A percentile compares a stretch with the other conserved stretches of the same genome.
These are phyloP conservation scores for Drosophila conformis DNA, from an alignment of 2,888 invertebrate genomes.

Conservation along the genomic window DNA sequence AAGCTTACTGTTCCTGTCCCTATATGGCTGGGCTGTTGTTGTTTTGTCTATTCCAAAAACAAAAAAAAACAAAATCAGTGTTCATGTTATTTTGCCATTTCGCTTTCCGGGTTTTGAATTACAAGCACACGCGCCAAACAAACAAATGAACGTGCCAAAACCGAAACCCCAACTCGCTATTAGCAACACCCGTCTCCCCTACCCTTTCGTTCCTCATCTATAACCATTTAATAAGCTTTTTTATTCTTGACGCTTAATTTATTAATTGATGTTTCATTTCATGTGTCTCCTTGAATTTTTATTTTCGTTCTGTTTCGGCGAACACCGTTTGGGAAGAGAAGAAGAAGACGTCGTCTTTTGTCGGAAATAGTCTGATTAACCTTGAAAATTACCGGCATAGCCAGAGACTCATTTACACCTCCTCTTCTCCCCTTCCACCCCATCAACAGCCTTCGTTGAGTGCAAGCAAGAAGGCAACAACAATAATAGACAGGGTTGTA, in stretches of 20 bases:
- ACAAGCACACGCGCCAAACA: slow-evolving; percentile 71
- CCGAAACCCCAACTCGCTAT: not conserved
- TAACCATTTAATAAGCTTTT: slow-evolving; percentile 1
- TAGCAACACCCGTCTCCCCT: not conserved
- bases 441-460: slow-evolving; percentile 42
- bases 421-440: slow-evolving; percentile 6
- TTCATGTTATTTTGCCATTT: slow-evolving; percentile 74
- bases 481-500: slow-evolving; percentile 24
- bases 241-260: slow-evolving; percentile 13
- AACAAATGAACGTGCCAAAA: slow-evolving; percentile 58
- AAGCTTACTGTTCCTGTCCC: slow-evolving; percentile 16
- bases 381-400: slow-evolving; percentile 65
- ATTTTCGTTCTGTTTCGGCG: slow-evolving; percentile 43
- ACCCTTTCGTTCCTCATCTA: not conserved
- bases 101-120: slow-evolving; percentile 76
- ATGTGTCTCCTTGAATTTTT: slow-evolving; percentile 17
- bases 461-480: slow-evolving; percentile 48
- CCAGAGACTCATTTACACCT: slow-evolving; percentile 1
- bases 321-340: slow-evolving; percentile 34
- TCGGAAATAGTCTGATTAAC: slow-evolving; percentile 58
- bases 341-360: slow-evolving; percentile 23
- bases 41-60: slow-evolving; percentile 44
- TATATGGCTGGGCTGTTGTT: slow-evolving; percentile 29
- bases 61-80: slow-evolving; percentile 27
- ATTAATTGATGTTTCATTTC: slow-evolving; percentile 60